Percentiles rank a stretch among this genome's conserved stretches.
Conservation (phyloP, 1,140 invertebrate species). For the Micrasema minimum region DNA sequence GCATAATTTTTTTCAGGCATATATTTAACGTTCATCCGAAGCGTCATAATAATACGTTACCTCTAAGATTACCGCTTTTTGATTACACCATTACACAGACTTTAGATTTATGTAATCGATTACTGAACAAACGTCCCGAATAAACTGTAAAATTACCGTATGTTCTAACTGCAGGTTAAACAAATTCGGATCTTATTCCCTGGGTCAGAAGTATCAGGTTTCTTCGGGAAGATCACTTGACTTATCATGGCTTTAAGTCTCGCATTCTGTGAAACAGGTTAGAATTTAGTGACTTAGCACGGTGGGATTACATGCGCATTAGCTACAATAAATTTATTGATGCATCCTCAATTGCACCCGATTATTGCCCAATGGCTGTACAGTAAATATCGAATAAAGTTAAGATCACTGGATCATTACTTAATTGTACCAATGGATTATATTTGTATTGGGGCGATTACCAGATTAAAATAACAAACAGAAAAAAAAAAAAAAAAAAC, state of each 20-base stretch:
- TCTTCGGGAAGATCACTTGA: background rate
- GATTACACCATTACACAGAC: slow-evolving; percentile 27
- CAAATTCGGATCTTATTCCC: slow-evolving; percentile 12
- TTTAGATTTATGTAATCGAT: slow-evolving; percentile 30
- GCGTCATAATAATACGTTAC: slow-evolving; percentile 16
- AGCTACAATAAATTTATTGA: slow-evolving; percentile 21
- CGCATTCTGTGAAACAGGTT: slow-evolving; percentile 10
- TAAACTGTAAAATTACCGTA: background rate
- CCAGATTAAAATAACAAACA: too few species aligned
- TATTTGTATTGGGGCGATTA: too few species aligned
- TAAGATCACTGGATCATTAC: too few species aligned
- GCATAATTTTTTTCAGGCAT: background rate
- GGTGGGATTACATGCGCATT: slow-evolving; percentile 26
- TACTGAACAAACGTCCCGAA: slow-evolving; percentile 22
- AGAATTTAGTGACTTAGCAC: slow-evolving; percentile 4
- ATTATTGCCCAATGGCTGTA: slow-evolving; percentile 17
- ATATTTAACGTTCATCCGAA: background rate
- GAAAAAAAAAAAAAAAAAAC: too few species aligned
- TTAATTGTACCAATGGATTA: too few species aligned
- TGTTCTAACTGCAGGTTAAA: slow-evolving; percentile 2
- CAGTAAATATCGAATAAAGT: background rate
- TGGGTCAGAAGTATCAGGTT: slow-evolving; percentile 14
- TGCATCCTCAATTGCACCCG: slow-evolving; percentile 22
- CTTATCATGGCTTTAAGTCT: background rate
- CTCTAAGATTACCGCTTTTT: slow-evolving; percentile 17